These are phyloP conservation scores for Abrostola triplasia DNA, from an alignment of 2,888 invertebrate genomes.

Conservation along the genomic window DNA sequence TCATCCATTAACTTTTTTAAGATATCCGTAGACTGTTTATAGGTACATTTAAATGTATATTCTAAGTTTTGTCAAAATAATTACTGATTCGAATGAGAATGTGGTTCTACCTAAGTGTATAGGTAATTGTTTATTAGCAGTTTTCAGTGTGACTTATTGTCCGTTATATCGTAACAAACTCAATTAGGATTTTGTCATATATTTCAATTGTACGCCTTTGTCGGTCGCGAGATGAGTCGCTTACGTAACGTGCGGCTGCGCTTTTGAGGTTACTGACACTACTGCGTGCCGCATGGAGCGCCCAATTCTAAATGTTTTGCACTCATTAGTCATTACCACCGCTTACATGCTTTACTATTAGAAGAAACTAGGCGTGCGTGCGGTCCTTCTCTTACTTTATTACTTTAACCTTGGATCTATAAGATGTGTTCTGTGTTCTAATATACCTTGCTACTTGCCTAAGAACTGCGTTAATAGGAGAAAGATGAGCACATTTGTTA, in stretches of 20 bases:
- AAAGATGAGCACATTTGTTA: constrained; percentile 31
- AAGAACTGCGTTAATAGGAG: constrained; percentile 34
- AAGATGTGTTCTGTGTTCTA: constrained; percentile 26
- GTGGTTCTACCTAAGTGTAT: constrained; percentile 19
- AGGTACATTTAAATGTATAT: no score
- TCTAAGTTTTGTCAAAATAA: background rate
- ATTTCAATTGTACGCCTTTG: constrained; percentile 55
- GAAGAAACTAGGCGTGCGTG: constrained; percentile 29
- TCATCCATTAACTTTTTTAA: no score
- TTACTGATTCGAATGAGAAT: constrained; percentile 11
- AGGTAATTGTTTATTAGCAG: constrained; percentile 22
- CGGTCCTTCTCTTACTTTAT: constrained; percentile 38
- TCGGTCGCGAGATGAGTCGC: constrained; percentile 62
- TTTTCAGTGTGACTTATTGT: constrained; percentile 39
- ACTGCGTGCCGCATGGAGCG: constrained; percentile 49
- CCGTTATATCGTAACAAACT: constrained; percentile 31
- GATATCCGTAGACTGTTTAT: no score
- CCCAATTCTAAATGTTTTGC: constrained; percentile 47
- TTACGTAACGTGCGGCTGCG: constrained; percentile 68
- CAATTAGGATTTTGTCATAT: constrained; percentile 51
- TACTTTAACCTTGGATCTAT: constrained; percentile 48
- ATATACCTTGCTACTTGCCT: constrained; percentile 43
- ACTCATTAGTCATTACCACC: constrained; percentile 49
- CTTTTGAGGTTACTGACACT: constrained; percentile 72
- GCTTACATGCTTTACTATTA: constrained; percentile 34